Percentiles rank a stretch among this genome's conserved stretches.
These are phyloP conservation scores for Temnothorax rugatulus DNA, from an alignment of 2,888 invertebrate species.

Conservation along the genomic window DNA sequence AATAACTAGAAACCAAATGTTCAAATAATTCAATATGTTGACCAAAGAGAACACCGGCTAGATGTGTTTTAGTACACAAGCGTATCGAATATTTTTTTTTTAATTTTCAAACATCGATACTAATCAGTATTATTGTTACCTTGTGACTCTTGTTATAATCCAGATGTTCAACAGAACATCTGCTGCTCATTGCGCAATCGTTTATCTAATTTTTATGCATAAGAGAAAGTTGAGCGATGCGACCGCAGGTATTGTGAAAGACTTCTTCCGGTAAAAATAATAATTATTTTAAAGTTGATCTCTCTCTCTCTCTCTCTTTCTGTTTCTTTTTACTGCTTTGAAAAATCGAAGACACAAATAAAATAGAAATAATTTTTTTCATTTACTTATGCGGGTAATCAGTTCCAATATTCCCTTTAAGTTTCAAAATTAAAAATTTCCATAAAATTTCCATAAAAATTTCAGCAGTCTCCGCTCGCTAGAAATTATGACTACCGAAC, in stretches of 20 bases:
- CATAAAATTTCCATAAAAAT: slow-evolving; percentile 3
- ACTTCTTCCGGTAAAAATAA: neutral
- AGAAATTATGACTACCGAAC: neutral
- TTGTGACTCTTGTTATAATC: slow-evolving; percentile 1
- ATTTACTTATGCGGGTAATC: slow-evolving; percentile 9
- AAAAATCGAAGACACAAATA: neutral
- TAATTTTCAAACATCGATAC: neutral
- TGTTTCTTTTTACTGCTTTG: neutral
- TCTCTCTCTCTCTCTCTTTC: neutral
- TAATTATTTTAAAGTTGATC: neutral
- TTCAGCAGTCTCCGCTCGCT: neutral
- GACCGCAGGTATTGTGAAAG: neutral
- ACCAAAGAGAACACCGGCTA: neutral
- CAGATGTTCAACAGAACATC: slow-evolving; percentile 2
- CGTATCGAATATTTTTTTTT: neutral
- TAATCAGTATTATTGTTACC: neutral
- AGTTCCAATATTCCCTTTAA: neutral
- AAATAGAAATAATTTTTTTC: neutral
- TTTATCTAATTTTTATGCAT: neutral
- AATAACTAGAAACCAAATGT: neutral
- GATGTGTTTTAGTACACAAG: neutral
- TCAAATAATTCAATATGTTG: neutral
- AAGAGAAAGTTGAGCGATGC: slow-evolving; percentile 11
- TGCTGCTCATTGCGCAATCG: slow-evolving; percentile 21
- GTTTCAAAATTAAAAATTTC: slow-evolving; percentile 1